Evolutionary conservation across 2,888 invertebrate species (phyloP), one percentile per base, ranked within the genome.

Genomic region (Ephialtes manifestator): DNA sequence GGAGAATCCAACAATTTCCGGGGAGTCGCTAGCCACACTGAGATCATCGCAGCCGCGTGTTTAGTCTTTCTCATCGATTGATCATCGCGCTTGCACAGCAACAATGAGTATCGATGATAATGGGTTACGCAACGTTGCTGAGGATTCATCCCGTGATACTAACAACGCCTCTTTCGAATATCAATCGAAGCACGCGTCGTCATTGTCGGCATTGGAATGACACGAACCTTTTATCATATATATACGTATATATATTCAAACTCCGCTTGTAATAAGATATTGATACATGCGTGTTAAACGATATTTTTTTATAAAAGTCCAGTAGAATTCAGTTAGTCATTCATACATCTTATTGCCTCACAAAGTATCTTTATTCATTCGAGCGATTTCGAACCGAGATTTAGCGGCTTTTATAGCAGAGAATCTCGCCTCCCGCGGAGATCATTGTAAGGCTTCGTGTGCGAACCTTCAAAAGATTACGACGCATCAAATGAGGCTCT

Each of bases 131-230:
- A 31, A 46, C 18, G 13, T 46, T 20, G 18, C 35, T 35, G 46
- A 24, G 43, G 60, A 46, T 0, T 7, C 71, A 86, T 89, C 89
- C 88, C 90, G 89, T 88, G 90, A 90, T 90, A 60, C 15, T 60
- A 53, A 70, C 77, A 78, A 46, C 71, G 63, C 51, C 71, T 79
- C 51, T 51, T 35, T 48, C 63, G 79, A 79, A 79, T 79, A 71
- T 63, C 48, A 78, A 78, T 78, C 48, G 68, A 10, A 46, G 60
- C 58, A 55, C 31, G 70, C 2, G 70, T 46, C 58, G 48, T 70
- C 35, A 70, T 60, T 78, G 20, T 18, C 35, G 78, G 70, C 70
- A 35, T 60, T 46, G 3, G 24, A 13, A 48, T 68, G 63, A 78
- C 77, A 68, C 31, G 55, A 58, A 39, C 39, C 43, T 39, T 68